Conservation (phyloP, 2,888 invertebrate species). For the Sarcophaga subvicina region DNA sequence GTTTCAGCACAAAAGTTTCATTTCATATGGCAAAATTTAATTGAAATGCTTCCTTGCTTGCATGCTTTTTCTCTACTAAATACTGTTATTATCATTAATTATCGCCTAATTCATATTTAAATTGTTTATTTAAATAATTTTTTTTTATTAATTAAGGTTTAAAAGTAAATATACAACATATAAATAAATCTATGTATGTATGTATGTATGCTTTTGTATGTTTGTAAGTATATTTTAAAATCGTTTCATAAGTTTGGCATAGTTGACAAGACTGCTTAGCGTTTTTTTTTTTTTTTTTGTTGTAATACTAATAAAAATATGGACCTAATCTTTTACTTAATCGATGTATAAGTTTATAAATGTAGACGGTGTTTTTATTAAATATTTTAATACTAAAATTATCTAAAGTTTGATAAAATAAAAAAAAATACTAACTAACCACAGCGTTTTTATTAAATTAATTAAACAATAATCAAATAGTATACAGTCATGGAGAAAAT, state of each 20-base stretch:
- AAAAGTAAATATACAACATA: constrained; percentile 10
- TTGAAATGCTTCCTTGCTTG: no score
- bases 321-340: constrained; percentile 50
- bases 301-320: constrained; percentile 39
- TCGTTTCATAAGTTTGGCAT: constrained; percentile 48
- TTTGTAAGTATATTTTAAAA: not conserved
- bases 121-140: not conserved
- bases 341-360: constrained; percentile 60
- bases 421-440: not conserved
- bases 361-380: constrained; percentile 57
- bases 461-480: not conserved
- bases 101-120: not conserved
- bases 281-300: constrained; percentile 25
- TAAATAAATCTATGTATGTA: constrained; percentile 11
- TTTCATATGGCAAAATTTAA: no score
- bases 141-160: not conserved
- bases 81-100: no score
- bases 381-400: not conserved
- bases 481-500: not conserved
- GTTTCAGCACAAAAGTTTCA: no score
- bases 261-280: constrained; percentile 51
- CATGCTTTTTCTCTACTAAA: no score
- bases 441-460: not conserved
- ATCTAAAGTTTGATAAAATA: not conserved
- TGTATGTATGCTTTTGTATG: not conserved